phyloP scores from a whole-genome alignment of 1,140 invertebrate genomes.

The Heliconius hewitsoni region DNA sequence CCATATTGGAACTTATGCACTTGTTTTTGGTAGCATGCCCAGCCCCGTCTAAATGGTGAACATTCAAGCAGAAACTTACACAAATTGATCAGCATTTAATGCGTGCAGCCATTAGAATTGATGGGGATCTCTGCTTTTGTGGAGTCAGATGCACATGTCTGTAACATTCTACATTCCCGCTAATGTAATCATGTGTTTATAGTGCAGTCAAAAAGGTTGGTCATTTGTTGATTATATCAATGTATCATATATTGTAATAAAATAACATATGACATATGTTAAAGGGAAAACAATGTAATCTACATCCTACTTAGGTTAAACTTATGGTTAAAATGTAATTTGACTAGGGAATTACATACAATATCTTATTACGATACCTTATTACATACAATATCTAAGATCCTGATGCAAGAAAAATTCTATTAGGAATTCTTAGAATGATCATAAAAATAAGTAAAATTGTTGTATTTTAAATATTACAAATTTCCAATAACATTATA shows the following conservation, averaged over 20 bases:
- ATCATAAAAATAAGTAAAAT: not conserved
- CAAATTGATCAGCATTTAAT: conserved; percentile 35
- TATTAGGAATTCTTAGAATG: not conserved
- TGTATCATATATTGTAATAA: not conserved
- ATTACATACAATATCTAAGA: conserved; percentile 8
- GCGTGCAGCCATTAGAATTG: conserved; percentile 36
- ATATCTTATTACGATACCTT: not conserved
- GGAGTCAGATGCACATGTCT: conserved; percentile 33
- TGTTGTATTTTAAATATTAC: not conserved
- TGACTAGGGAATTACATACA: not conserved
- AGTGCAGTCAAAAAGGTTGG: conserved; percentile 7
- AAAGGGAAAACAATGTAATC: not conserved
- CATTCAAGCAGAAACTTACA: conserved; percentile 36
- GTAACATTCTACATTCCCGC: conserved; percentile 40
- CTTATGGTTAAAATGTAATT: not conserved
- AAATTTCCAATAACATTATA: not conserved
- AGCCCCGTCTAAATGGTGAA: conserved; percentile 33
- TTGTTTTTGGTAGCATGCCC: conserved; percentile 13
- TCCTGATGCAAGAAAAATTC: not conserved
- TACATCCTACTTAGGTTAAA: not conserved
- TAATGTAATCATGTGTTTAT: conserved; percentile 37
- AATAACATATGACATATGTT: not conserved
- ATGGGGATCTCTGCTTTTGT: conserved; percentile 33
- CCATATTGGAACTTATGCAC: not conserved
- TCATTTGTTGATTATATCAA: not conserved